These are phyloP conservation scores for Pseudochirops corinnae DNA, from an alignment of 2,797 vertebrate genomes.

Conservation along the genomic window DNA sequence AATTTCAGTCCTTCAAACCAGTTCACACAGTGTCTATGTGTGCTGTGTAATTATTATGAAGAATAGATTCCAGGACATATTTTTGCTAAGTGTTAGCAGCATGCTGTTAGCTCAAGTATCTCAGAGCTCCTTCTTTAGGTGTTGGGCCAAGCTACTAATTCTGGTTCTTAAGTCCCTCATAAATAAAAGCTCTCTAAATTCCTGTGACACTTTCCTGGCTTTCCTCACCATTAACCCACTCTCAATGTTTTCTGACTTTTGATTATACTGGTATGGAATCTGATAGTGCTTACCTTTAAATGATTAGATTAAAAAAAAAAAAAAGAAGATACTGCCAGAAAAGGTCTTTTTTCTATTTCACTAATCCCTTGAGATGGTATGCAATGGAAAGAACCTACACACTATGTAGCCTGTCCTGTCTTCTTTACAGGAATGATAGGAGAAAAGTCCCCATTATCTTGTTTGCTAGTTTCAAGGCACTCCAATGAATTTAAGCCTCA, in stretches of 20 bases:
- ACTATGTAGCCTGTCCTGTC: neutral
- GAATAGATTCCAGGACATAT: slow-evolving; percentile 13
- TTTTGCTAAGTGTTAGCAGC: slow-evolving; percentile 23
- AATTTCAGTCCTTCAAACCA: neutral
- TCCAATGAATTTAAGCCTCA: neutral
- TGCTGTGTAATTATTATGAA: slow-evolving; percentile 27
- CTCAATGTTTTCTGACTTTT: slow-evolving; percentile 30
- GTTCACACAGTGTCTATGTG: neutral
- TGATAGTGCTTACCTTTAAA: slow-evolving; percentile 31
- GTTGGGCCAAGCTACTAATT: slow-evolving; percentile 42
- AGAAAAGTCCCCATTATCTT: slow-evolving; percentile 36
- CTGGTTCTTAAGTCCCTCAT: slow-evolving; percentile 45
- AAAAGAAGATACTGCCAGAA: slow-evolving; percentile 14
- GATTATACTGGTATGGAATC: slow-evolving; percentile 46
- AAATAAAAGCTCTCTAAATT: slow-evolving; percentile 55
- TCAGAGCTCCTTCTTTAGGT: slow-evolving; percentile 46
- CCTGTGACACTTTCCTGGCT: slow-evolving; percentile 7
- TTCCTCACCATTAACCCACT: slow-evolving; percentile 38
- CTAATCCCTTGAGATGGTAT: slow-evolving; percentile 42
- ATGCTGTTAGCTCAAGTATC: neutral
- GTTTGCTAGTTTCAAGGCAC: neutral
- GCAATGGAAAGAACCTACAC: slow-evolving; percentile 37
- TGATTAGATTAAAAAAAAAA: slow-evolving; percentile 10
- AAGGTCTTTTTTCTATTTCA: slow-evolving; percentile 22
- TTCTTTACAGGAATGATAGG: slow-evolving; percentile 7